Conservation (phyloP, 2,797 vertebrate genomes). For the Mallotus villosus region DNA sequence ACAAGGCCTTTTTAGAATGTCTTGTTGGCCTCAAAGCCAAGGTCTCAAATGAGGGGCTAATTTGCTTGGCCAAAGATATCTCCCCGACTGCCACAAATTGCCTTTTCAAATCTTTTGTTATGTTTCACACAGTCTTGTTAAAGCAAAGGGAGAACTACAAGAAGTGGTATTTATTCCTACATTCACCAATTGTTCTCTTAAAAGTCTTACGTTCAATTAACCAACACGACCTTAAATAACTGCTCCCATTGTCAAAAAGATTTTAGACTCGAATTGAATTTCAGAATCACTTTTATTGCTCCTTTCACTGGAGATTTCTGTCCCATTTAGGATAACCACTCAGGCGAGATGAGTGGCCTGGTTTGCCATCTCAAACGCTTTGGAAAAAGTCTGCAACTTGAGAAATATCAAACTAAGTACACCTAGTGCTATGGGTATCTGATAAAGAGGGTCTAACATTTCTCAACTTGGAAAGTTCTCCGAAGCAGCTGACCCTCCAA, state of each 20-base stretch:
- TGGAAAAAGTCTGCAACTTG: constrained; percentile 6
- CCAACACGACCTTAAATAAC: constrained; percentile 45
- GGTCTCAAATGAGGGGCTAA: constrained; percentile 54
- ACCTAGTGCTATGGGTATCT: not conserved
- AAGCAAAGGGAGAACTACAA: constrained; percentile 43
- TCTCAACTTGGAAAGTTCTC: not conserved
- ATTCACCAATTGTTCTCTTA: constrained; percentile 48
- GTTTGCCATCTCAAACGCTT: constrained; percentile 33
- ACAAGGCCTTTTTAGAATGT: constrained; percentile 25
- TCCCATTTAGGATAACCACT: constrained; percentile 47
- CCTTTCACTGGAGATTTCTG: constrained; percentile 41
- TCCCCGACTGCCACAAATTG: constrained; percentile 42
- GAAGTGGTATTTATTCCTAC: constrained; percentile 29
- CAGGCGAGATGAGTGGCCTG: constrained; percentile 35
- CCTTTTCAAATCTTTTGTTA: constrained; percentile 52
- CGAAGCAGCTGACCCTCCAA: not conserved
- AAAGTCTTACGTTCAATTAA: constrained; percentile 60
- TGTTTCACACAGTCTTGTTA: constrained; percentile 34
- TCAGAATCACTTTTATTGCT: constrained; percentile 33
- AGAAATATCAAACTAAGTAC: constrained; percentile 5
- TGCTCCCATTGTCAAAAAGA: constrained; percentile 40
- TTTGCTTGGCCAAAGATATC: constrained; percentile 48
- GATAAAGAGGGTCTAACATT: constrained; percentile 13
- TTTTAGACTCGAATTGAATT: constrained; percentile 54
- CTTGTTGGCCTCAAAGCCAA: constrained; percentile 38